Percentiles rank a stretch among this genome's conserved stretches.
Conservation (phyloP, 2,113 vertebrate species). For the Acanthisitta chloris region DNA sequence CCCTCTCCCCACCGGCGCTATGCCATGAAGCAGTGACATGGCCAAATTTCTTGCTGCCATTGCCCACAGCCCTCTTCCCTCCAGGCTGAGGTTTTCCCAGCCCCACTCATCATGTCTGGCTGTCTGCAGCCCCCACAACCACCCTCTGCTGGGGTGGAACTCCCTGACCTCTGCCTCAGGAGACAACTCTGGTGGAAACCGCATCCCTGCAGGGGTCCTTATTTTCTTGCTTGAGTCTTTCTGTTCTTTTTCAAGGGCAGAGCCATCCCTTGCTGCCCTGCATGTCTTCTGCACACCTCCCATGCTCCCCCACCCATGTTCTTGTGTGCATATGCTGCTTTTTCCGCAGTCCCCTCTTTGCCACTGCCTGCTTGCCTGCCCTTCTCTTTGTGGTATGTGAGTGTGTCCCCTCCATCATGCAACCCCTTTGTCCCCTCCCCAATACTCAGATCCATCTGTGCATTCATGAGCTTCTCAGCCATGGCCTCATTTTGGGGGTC, state of each 20-base stretch:
- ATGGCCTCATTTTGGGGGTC: background rate
- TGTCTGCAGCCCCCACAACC: background rate
- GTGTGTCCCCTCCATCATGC: background rate
- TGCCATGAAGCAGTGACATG: background rate
- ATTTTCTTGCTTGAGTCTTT: background rate
- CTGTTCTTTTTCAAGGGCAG: background rate
- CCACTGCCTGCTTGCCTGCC: background rate
- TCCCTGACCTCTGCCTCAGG: background rate
- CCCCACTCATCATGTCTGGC: background rate
- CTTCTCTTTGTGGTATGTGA: background rate
- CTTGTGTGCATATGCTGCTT: background rate
- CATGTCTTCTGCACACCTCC: background rate
- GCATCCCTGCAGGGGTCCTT: background rate
- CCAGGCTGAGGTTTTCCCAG: conserved; percentile 22
- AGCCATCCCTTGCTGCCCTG: background rate
- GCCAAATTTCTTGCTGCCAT: background rate
- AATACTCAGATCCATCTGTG: background rate
- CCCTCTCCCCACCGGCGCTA: background rate
- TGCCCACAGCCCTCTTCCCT: background rate
- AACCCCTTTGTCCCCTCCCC: background rate
- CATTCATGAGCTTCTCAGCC: background rate
- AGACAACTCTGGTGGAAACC: background rate
- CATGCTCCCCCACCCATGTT: accelerated
- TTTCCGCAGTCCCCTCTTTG: background rate
- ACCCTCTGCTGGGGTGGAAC: background rate